These are phyloP conservation scores for Graptemys geographica DNA, from an alignment of 2,797 vertebrate species.

Conservation along the genomic window DNA sequence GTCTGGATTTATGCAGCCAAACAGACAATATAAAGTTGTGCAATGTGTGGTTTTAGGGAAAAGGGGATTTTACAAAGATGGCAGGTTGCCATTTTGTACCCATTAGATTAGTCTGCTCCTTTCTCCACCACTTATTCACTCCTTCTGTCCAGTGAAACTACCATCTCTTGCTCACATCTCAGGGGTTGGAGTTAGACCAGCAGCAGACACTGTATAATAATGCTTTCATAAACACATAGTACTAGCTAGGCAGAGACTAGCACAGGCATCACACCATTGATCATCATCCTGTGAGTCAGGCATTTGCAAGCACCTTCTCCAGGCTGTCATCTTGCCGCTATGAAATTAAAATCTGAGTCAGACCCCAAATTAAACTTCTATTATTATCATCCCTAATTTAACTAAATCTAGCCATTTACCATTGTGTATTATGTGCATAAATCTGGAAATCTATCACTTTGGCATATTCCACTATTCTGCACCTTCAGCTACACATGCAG, in stretches of 20 bases:
- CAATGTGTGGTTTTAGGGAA: not conserved
- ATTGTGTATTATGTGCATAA: slow-evolving; percentile 53
- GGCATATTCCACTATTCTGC: not conserved
- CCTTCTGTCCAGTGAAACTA: slow-evolving; percentile 51
- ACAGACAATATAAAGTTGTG: slow-evolving; percentile 39
- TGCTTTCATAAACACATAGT: slow-evolving; percentile 68
- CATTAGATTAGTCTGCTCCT: slow-evolving; percentile 48
- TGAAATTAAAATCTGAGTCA: slow-evolving; percentile 73
- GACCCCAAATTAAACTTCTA: slow-evolving; percentile 75
- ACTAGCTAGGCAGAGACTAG: slow-evolving; percentile 54
- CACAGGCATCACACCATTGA: slow-evolving; percentile 51
- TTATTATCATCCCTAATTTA: slow-evolving; percentile 76
- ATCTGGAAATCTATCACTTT: slow-evolving; percentile 56
- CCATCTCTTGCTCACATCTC: slow-evolving; percentile 61
- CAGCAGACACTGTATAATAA: slow-evolving; percentile 59
- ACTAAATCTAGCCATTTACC: slow-evolving; percentile 72
- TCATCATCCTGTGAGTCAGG: slow-evolving; percentile 70
- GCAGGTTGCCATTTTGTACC: slow-evolving; percentile 56
- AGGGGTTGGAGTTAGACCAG: slow-evolving; percentile 63
- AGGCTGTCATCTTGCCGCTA: slow-evolving; percentile 72
- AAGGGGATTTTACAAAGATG: slow-evolving; percentile 34
- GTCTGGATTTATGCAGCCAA: slow-evolving; percentile 57
- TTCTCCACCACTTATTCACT: slow-evolving; percentile 46
- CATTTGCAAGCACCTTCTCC: slow-evolving; percentile 76
- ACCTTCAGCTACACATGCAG: not conserved